Evolutionary conservation across 2,888 invertebrate genomes (phyloP), one percentile per base, ranked within the genome.

Genomic region (Platycnemis pennipes): DNA sequence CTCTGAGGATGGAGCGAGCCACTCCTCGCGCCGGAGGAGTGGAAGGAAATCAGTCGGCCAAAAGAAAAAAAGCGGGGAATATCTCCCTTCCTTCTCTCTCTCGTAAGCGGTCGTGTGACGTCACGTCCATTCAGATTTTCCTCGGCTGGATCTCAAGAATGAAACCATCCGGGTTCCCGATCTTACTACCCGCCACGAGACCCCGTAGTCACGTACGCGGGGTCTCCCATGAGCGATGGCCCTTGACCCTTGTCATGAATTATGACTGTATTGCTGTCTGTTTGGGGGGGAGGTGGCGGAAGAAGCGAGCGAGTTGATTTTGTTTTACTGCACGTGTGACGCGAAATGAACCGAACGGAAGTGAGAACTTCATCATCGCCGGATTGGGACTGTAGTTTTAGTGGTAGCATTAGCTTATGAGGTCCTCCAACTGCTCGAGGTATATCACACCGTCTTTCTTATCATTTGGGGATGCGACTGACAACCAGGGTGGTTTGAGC

Each of bases 121-220:
- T 63, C 63, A 63, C 26, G 26, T 63, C 63, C 63, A 63, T 63
- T 63, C 63, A 63, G 63, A 63, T 63, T 63, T 63, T 63, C 63
- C n/a, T n/a, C 63, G 7, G 26, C 63, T n/a, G n/a, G n/a, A 26
- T n/a, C 26, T n/a, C 63, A 63, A 63, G 63, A 63, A 63, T 63
- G 63, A 87, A 87, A 87, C 87, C 26, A 87, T 45, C 37, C 46
- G 31, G 63, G 22, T n/a, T 22, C n/a, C n/a, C 95, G 96, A 96
- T n/a, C n/a, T 2, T 7, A 63, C n/a, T 63, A 26, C n/a, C 63
- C 63, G 63, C 63, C 63, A 63, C 49, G 63, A n/a, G n/a, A 3
- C 26, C 63, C 19, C 22, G 63, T 22, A 63, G 26, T 26, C 63
- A 63, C n/a, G 63, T 5, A 8, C 26, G 26, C 7, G 26, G n/a